Base-by-base conservation (phyloP, 1,140 invertebrate species). In the Drosophila pandora region DNA sequence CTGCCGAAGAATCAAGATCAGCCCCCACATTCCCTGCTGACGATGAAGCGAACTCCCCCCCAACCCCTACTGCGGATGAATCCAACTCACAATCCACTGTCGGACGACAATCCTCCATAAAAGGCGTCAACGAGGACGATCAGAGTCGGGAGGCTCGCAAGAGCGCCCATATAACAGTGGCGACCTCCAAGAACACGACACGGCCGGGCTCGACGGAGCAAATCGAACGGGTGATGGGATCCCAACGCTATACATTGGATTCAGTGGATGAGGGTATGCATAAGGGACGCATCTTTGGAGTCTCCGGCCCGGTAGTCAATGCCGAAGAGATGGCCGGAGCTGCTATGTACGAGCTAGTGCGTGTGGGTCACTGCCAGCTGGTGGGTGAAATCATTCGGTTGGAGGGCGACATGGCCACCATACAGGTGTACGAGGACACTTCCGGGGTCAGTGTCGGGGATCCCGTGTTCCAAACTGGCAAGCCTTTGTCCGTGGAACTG, bases 201-300 rank as follows among this genome's bases (percentile, higher is more conserved):
- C 7, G 22, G 17, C 43, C 6, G 3, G 43, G 21, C 41, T 43
- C 41, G 4, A 13, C 21, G 17, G 41, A 43, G 6, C 21, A 43
- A n/a, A 9, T 43, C 9, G 43, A 47, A 47, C 13, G 9, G 7
- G 4, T 47, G 2, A 21, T 47, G 43, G 43, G 23, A 6, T 3
- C 17, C 0, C 43, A 47, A 10, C 8, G 6, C 3, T 47, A 47
- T 21, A 9, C 43, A 2, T 10, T 22, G 3, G 21, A 37, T 60
- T 95, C 97, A 93, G 96, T 95, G 64, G 96, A 98, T 32, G 95
- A 94, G 84, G 98, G 99, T 92, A 94, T 94, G 12, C 95, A 94
- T 77, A 98, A 96, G 93, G 98, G 98, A 76, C 98, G 97, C 93
- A 98, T 99, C 1, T 98, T 95, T 91, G 97, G 97, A 6, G 98